Base-by-base conservation (phyloP, 2,113 vertebrate genomes). In the Phalacrocorax aristotelis region DNA sequence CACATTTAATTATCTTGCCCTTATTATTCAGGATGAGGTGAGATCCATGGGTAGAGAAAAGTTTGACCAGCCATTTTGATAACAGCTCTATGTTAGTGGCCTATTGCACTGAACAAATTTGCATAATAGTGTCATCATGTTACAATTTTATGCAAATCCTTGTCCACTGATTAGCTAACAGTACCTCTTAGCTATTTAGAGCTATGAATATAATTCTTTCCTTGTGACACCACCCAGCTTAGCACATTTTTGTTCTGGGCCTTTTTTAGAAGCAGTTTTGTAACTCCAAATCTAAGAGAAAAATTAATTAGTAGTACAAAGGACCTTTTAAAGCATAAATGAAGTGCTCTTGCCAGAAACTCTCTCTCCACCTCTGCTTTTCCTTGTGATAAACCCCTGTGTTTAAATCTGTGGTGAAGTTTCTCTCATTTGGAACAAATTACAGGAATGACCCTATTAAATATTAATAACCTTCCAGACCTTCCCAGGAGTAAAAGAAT, bases 361-460 rank as follows among this genome's bases (percentile, higher is more conserved):
- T 68, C 11, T 34, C 30, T 38, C 10, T n/a, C 15, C 10, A 60
- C 4, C 6, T 66, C 34, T 66, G 32, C 11, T 74, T 84, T 57
- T 51, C 32, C 36, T 62, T 58, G 7, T 30, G 26, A 68, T 70
- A 84, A 83, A 51, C 4, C 13, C 26, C 38, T 25, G 6, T 48
- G 18, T 64, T 87, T 93, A 91, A 87, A 62, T 64, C 12, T 54
- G 22, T 42, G 70, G 4, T 49, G 36, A 90, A 60, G 57, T 62
- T 93, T 96, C 78, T 90, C 16, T 90, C 26, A 75, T 82, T 90
- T 87, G 64, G 65, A 93, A 85, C 38, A 95, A 87, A 75, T 74
- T 42, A 38, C 12, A 80, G 29, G 30, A 84, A 72, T 30, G 10
- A 65, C 83, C 11, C 49, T 79, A 57, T 82, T 76, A 93, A 94